Evolutionary conservation across 2,797 vertebrate species (phyloP).

Genomic region (Megalops cyprinoides): DNA sequence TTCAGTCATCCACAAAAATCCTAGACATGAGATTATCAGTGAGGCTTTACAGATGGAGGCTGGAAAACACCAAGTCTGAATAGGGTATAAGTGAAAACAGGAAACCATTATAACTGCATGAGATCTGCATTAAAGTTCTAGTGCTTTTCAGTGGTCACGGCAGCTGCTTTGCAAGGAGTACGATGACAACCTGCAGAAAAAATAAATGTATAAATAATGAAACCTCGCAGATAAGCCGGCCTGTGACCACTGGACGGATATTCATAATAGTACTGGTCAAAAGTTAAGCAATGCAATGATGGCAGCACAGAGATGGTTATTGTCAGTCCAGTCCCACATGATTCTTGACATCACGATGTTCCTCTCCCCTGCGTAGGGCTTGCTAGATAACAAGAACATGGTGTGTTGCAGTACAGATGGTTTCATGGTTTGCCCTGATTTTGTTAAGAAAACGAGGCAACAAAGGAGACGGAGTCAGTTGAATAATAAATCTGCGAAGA

Average conservation of each 20-base stretch:
- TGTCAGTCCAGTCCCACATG: background rate
- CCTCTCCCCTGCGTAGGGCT: background rate
- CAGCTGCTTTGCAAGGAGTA: background rate
- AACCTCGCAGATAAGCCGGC: background rate
- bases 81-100: too few species aligned
- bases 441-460: conserved; percentile 31
- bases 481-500: conserved; percentile 45
- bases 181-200: background rate
- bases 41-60: too few species aligned
- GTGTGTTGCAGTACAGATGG: conserved; percentile 30
- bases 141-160: background rate
- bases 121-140: background rate
- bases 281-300: background rate
- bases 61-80: too few species aligned
- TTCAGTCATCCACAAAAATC: background rate
- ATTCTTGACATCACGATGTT: conserved; percentile 2
- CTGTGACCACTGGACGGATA: background rate
- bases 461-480: conserved; percentile 32
- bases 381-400: conserved; percentile 33
- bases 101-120: too few species aligned
- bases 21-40: too few species aligned
- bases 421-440: conserved; percentile 25
- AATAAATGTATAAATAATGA: background rate
- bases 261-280: background rate
- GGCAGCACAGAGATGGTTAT: background rate